Conservation (phyloP, 2,888 invertebrate genomes). For the Phaedon cochleariae region DNA sequence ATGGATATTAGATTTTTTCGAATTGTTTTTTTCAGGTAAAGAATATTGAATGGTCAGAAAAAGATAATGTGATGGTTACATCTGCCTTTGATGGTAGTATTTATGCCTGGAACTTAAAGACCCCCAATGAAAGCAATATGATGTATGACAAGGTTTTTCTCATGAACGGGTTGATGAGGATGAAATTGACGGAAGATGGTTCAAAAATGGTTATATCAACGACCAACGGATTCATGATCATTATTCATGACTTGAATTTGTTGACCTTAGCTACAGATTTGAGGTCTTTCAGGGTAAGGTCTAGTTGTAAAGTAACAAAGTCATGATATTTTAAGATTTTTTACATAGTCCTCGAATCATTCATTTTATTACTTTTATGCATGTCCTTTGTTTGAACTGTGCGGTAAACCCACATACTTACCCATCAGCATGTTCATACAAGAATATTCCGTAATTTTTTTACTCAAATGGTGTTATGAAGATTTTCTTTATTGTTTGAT, state of each 20-base stretch:
- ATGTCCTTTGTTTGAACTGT: no score
- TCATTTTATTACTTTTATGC: no score
- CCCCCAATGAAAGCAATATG: slow-evolving; percentile 79
- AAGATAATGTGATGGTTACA: slow-evolving; percentile 84
- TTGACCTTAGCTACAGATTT: slow-evolving; percentile 81
- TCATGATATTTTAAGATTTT: no score
- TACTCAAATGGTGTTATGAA: no score
- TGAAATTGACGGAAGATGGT: slow-evolving; percentile 85
- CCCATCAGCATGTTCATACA: no score
- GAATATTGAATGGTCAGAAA: slow-evolving; percentile 91
- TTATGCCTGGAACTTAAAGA: slow-evolving; percentile 94
- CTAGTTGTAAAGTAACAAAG: not conserved
- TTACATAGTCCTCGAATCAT: no score
- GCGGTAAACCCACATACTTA: no score
- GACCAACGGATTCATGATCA: slow-evolving; percentile 87
- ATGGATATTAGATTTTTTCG: not conserved
- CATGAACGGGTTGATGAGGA: slow-evolving; percentile 85
- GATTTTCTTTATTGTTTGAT: no score
- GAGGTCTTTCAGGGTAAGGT: slow-evolving; percentile 79
- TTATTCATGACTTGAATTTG: slow-evolving; percentile 88
- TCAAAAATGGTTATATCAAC: slow-evolving; percentile 91
- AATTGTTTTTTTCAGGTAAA: slow-evolving; percentile 66
- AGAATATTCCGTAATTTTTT: no score
- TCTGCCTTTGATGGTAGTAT: slow-evolving; percentile 94
- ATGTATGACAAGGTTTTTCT: slow-evolving; percentile 85